Base-by-base conservation (phyloP, 2,797 vertebrate species). In the Neostethus bicornis region DNA sequence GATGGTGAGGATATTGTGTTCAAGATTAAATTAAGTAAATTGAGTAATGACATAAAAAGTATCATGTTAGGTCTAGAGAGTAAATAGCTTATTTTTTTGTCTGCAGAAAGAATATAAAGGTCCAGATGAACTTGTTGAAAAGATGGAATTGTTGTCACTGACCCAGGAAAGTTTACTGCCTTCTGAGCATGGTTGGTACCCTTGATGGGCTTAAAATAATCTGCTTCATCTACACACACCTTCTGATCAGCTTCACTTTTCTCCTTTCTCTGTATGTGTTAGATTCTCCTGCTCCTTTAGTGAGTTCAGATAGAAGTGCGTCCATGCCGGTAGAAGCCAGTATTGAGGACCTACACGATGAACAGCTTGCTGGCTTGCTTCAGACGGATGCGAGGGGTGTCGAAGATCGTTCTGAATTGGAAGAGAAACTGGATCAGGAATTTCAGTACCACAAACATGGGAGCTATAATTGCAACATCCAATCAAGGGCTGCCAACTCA, bases 401-500 rank as follows among this genome's bases (percentile, higher is more conserved):
- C 1, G 35, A n/a, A 16, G 28, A 1, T 35, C 24, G 31, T 7
- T 43, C 62, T 7, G 35, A 56, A n/a, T 75, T 98, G 44, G 86
- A 93, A 61, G 85, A 81, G 8, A 99, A 98, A 77, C 92, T 98
- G 25, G 66, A 89, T n/a, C 81, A 81, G 4, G 97, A 99, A 82
- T 78, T 92, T 29, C 84, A 90, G 75, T 98, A 98, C 74, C 96
- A 98, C 38, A 76, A 64, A 0, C 44, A 39, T 0, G 97, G 97
- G 19, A 95, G 84, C 75, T 85, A 96, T 61, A 86, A 44, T 66
- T 48, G 83, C 12, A 75, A 89, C 53, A 87, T 90, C 61, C 90
- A 81, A 45, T 49, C 28, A 0, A 55, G 74, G 4, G 17, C 31
- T 4, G 44, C 47, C 42, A 62, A 21, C 37, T 0, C 5, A 58